Evolutionary conservation across 2,888 invertebrate species (phyloP).

Genomic region (Muschampia plurimacula): DNA sequence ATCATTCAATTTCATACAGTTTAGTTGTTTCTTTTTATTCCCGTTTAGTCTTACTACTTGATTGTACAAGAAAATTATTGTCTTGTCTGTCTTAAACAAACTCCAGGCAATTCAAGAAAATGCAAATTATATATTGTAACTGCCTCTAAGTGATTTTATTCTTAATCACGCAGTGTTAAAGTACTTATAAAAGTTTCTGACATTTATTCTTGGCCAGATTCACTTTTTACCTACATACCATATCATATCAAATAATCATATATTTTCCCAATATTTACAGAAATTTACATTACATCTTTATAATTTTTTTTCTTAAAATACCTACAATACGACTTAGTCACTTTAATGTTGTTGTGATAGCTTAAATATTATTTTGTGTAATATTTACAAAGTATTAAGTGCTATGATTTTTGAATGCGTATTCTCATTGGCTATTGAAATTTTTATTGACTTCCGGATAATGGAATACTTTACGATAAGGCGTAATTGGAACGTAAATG

Average conservation of each 20-base stretch:
- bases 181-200: too few relatives aligned
- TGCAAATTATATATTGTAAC: not conserved
- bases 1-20: not conserved
- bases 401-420: not conserved
- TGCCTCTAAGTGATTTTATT: too few relatives aligned
- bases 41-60: not conserved
- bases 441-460: not conserved
- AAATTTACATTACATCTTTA: too few relatives aligned
- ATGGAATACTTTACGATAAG: not conserved
- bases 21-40: not conserved
- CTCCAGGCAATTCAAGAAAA: not conserved
- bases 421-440: not conserved
- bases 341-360: too few relatives aligned
- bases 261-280: too few relatives aligned
- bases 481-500: not conserved
- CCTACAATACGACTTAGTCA: too few relatives aligned
- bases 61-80: slow-evolving; percentile 8
- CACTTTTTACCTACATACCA: too few relatives aligned
- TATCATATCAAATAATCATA: too few relatives aligned
- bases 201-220: too few relatives aligned
- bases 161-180: too few relatives aligned
- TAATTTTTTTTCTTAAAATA: too few relatives aligned
- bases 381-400: not conserved
- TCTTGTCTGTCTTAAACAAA: slow-evolving; percentile 6
- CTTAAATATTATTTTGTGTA: too few relatives aligned